Evolutionary conservation across 92 coral and sea anemone species (phyloP).

Genomic region (Heteractis magnifica): DNA sequence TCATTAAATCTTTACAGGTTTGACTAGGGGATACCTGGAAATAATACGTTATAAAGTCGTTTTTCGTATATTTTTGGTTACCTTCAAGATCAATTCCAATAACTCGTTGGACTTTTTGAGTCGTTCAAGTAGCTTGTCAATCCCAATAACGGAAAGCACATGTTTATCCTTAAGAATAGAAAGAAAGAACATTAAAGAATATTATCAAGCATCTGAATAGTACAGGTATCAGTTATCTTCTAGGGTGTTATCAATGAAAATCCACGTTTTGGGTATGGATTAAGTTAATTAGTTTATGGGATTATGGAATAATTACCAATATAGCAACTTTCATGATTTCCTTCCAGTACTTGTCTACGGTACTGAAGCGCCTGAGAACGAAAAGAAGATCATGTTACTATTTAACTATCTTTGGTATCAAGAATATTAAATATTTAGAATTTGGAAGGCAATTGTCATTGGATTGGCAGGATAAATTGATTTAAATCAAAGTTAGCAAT

Average conservation of each 20-base stretch:
- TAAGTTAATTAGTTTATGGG: neutral
- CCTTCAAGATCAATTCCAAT: constrained; percentile 96
- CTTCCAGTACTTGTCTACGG: constrained; percentile 97
- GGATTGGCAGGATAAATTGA: neutral
- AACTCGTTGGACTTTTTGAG: constrained; percentile 96
- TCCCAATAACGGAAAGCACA: constrained; percentile 87
- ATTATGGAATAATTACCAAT: constrained; percentile 55
- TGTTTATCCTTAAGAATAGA: constrained; percentile 68
- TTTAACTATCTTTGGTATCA: too few relatives aligned
- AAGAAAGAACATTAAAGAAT: neutral
- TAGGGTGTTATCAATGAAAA: too few relatives aligned
- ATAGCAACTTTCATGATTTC: constrained; percentile 98
- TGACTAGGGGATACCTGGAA: too few relatives aligned
- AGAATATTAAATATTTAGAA: too few relatives aligned
- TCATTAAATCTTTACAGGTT: too few relatives aligned
- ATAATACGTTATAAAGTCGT: too few relatives aligned
- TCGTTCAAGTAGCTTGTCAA: constrained; percentile 93
- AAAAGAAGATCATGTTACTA: neutral
- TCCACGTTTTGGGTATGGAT: too few relatives aligned
- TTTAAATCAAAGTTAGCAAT: too few relatives aligned
- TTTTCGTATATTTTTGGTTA: constrained; percentile 9
- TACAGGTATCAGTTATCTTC: too few relatives aligned
- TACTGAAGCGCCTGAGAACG: constrained; percentile 86
- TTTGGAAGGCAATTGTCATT: too few relatives aligned
- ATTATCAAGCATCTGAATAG: neutral